phyloP scores from a whole-genome alignment of 2,113 vertebrate species.

The Pelusios castaneus region DNA sequence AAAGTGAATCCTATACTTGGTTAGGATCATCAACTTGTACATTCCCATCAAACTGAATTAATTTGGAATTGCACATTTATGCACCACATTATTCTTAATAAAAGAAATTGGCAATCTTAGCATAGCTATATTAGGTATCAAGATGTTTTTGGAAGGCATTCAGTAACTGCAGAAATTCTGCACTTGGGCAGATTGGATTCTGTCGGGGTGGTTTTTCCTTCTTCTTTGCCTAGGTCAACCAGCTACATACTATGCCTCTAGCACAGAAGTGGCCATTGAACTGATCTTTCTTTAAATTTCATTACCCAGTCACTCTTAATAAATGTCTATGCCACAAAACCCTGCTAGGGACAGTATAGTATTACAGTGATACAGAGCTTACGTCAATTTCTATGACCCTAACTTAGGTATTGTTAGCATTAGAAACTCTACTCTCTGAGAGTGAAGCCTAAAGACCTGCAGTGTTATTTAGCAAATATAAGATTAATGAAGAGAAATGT shows the following conservation, averaged over 20 bases:
- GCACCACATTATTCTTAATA: conserved; percentile 31
- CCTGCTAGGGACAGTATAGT: conserved; percentile 51
- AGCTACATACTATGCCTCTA: conserved; percentile 41
- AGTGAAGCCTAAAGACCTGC: background rate
- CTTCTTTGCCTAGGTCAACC: conserved; percentile 58
- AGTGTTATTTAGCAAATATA: background rate
- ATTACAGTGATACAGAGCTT: conserved; percentile 38
- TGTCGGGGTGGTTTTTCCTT: conserved; percentile 33
- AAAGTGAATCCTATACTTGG: background rate
- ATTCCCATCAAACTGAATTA: conserved; percentile 18
- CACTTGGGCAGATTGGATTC: background rate
- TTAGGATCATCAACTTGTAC: background rate
- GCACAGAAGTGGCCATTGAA: conserved; percentile 59
- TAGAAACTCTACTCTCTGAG: background rate
- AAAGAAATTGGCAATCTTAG: background rate
- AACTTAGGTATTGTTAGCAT: background rate
- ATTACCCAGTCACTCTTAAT: conserved; percentile 68
- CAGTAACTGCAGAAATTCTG: background rate
- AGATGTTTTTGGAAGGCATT: conserved; percentile 16
- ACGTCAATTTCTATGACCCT: conserved; percentile 37
- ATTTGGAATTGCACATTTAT: conserved; percentile 34
- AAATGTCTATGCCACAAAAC: conserved; percentile 48
- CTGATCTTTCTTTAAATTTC: conserved; percentile 66
- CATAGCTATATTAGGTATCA: background rate
- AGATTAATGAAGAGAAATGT: conserved; percentile 13